Evolutionary conservation across 2,888 invertebrate genomes (phyloP), one percentile per base, ranked within the genome.

Genomic region (Drosophila cognata): DNA sequence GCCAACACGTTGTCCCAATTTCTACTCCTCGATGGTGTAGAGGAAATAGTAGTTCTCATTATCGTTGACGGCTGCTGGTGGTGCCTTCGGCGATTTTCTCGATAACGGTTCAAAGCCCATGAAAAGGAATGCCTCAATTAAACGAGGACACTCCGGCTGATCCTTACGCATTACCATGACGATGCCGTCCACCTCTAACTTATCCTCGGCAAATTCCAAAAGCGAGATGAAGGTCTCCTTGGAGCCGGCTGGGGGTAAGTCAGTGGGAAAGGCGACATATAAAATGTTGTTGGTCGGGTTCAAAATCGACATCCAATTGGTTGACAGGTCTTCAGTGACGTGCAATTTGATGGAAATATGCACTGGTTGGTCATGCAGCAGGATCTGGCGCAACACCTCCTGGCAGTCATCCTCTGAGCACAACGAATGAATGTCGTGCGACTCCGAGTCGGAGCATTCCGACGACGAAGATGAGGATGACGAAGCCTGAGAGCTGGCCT

Each of bases 61-160:
- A 94, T 95, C 94, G 90, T 95, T 93, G 94, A 96, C 94, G 92
- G 94, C 94, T 41, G 91, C 89, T 90, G 95, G 95, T 76, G 97
- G 96, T 88, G 96, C 95, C 92, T 96, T 94, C 65, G 95, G 95
- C 79, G 98, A 96, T 83, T 95, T 96, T 52, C 98, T 97, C 50
- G 97, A 95, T 91, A 99, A 94, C 74, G 97, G 95, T 81, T 96
- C 95, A 94, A 99, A 99, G 73, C 99, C 99, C 94, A 99, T 95
- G 94, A 98, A 98, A 97, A 98, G 98, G 95, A 99, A 99, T 41
- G 98, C 98, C 88, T 98, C 96, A 80, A 99, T 96, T 90, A 99
- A 94, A 84, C 96, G 96, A 61, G 96, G 96, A 94, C 98, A 95
- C 92, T 99, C 98, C 58, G 95, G 93, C 62, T 98, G 96, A 91